Evolutionary conservation across 2,113 vertebrate species (phyloP).

Genomic region (Mirza zaza): DNA sequence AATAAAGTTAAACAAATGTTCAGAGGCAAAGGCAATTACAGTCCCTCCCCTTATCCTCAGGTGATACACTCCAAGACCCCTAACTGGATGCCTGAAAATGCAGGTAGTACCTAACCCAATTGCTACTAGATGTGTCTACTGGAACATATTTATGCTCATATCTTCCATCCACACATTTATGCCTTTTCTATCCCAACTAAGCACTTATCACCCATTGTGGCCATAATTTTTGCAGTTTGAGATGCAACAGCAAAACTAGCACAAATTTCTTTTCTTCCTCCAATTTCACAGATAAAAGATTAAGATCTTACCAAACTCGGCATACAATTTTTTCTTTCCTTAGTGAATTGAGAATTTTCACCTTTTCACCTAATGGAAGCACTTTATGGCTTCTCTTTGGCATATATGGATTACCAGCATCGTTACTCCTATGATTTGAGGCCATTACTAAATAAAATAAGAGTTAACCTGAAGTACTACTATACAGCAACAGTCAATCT

Average conservation of each 20-base stretch:
- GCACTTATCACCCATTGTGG: background rate
- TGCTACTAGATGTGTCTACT: background rate
- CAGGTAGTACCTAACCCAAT: background rate
- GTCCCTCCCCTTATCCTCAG: background rate
- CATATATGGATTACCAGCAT: background rate
- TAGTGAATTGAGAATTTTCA: background rate
- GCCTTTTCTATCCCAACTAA: background rate
- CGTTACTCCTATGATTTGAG: background rate
- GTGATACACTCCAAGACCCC: background rate
- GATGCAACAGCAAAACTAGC: background rate
- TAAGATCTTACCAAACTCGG: background rate
- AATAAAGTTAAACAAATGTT: background rate
- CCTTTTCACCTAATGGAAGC: background rate
- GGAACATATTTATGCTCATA: background rate
- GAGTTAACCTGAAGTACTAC: background rate
- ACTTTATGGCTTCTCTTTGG: background rate
- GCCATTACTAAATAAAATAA: background rate
- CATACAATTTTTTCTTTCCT: background rate
- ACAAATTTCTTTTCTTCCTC: background rate
- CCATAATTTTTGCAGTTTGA: background rate
- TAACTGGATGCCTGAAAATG: background rate
- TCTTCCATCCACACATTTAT: background rate
- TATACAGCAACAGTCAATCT: background rate
- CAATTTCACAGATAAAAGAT: background rate
- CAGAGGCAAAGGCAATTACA: background rate